Conservation (phyloP, 2,888 invertebrate species). For the Empis livida region DNA sequence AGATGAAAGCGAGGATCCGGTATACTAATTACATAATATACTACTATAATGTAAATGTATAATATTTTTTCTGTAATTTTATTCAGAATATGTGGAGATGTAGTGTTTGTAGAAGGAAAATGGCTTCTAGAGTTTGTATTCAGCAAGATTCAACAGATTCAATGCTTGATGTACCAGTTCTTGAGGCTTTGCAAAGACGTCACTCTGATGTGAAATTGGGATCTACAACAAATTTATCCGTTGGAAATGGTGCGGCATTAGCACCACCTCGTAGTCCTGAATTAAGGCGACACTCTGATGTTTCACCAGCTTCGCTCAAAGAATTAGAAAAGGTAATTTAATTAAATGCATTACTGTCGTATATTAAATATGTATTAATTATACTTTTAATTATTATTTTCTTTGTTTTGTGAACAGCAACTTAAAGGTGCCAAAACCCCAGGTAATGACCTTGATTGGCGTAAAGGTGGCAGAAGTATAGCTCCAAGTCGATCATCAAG, state of each 20-base stretch:
- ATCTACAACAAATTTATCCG: slow-evolving; percentile 39
- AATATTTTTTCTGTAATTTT: not conserved
- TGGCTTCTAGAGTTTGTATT: slow-evolving; percentile 61
- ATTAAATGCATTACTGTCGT: not conserved
- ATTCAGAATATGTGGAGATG: slow-evolving; percentile 69
- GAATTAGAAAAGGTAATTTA: slow-evolving; percentile 67
- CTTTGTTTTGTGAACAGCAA: slow-evolving; percentile 29
- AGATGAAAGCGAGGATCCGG: slow-evolving; percentile 69
- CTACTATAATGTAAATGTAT: not conserved
- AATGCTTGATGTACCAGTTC: slow-evolving; percentile 62
- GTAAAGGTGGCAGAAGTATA: slow-evolving; percentile 45
- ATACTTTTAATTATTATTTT: not conserved
- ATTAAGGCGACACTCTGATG: slow-evolving; percentile 69
- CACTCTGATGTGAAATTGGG: slow-evolving; percentile 66
- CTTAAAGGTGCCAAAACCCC: slow-evolving; percentile 51
- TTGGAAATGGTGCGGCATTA: slow-evolving; percentile 44
- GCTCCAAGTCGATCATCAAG: slow-evolving; percentile 49
- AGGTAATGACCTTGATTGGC: slow-evolving; percentile 41
- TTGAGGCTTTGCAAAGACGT: slow-evolving; percentile 64
- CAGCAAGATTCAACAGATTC: slow-evolving; percentile 78
- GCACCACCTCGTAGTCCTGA: slow-evolving; percentile 79
- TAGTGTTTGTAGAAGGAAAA: slow-evolving; percentile 75
- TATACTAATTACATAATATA: slow-evolving; percentile 30
- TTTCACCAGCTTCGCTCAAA: slow-evolving; percentile 74
- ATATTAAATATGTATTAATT: no score